These are phyloP conservation scores for Nyctalus aviator DNA, from an alignment of 2,797 vertebrate species.

Conservation along the genomic window DNA sequence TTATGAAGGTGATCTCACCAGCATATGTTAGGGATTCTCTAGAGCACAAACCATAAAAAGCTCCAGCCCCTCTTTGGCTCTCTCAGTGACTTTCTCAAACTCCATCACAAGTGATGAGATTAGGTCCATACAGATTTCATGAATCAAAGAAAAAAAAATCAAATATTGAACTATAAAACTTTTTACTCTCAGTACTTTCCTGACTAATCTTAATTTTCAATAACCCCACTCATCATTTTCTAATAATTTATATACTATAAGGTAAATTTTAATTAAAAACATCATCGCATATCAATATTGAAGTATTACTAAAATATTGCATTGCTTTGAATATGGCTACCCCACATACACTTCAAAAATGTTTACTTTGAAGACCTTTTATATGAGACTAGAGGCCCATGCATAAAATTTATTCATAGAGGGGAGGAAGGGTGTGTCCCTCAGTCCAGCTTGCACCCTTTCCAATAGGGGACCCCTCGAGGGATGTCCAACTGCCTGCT, in stretches of 20 bases:
- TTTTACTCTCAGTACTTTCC: neutral
- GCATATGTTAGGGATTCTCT: neutral
- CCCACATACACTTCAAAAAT: neutral
- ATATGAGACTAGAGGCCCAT: neutral
- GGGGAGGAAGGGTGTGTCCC: too few species aligned
- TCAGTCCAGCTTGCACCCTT: too few species aligned
- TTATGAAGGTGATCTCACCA: neutral
- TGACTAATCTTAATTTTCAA: neutral
- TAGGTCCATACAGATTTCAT: neutral
- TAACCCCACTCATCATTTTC: neutral
- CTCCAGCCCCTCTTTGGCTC: neutral
- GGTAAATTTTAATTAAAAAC: neutral
- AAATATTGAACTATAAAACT: neutral
- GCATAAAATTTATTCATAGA: too few species aligned
- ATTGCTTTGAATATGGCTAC: neutral
- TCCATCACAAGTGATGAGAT: neutral
- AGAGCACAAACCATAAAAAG: neutral
- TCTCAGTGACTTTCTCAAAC: neutral
- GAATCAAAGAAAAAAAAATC: constrained; percentile 18
- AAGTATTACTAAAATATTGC: constrained; percentile 19
- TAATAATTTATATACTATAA: neutral
- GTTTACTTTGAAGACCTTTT: neutral
- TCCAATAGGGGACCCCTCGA: too few species aligned
- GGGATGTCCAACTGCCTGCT: too few species aligned
- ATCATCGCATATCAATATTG: neutral